Evolutionary conservation across 1,140 invertebrate genomes (phyloP).

Genomic region (Heliconius hewitsoni): DNA sequence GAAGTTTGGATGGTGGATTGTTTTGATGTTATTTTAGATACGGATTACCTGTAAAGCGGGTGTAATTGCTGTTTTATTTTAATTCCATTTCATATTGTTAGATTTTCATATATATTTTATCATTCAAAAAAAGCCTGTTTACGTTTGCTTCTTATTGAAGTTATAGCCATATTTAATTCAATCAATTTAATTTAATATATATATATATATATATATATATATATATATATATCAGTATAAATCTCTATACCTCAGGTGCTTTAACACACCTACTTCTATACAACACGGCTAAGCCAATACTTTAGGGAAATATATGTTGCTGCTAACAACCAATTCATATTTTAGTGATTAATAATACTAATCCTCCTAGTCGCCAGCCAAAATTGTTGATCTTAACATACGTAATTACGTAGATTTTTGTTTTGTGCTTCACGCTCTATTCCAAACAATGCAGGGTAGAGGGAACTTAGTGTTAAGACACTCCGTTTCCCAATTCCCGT

Average conservation of each 20-base stretch:
- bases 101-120: no score
- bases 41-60: background rate
- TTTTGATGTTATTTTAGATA: constrained; percentile 5
- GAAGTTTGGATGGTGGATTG: background rate
- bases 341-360: constrained; percentile 2
- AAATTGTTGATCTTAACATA: background rate
- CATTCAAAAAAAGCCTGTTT: no score
- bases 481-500: no score
- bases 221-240: no score
- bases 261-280: background rate
- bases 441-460: no score
- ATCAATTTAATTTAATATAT: no score
- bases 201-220: no score
- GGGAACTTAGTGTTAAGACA: no score
- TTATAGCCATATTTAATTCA: no score
- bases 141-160: no score
- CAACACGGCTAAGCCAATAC: constrained; percentile 2
- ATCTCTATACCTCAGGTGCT: background rate
- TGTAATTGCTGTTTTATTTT: background rate
- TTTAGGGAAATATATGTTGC: background rate
- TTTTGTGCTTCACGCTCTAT: no score
- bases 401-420: no score
- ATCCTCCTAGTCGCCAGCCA: background rate
- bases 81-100: background rate
- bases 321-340: background rate